phyloP scores from a whole-genome alignment of 2,888 invertebrate species.

The Nasonovia ribisnigri region DNA sequence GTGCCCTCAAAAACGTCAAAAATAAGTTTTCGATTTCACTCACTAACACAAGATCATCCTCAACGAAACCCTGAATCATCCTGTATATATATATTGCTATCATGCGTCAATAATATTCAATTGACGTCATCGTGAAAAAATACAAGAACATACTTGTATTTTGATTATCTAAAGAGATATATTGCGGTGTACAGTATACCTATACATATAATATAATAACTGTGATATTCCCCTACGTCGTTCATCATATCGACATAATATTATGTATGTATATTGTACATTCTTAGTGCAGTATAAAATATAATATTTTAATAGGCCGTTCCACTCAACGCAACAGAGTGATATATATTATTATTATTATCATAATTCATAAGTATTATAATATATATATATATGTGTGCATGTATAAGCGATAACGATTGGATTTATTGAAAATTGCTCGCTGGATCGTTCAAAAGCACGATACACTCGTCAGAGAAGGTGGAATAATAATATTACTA shows the following conservation, averaged over 20 bases:
- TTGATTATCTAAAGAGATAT: constrained; percentile 18
- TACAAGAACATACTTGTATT: not conserved
- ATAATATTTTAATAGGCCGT: not conserved
- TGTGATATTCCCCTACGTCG: not conserved
- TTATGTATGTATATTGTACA: not conserved
- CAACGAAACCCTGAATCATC: not conserved
- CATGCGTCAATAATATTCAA: constrained; percentile 1
- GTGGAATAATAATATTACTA: not conserved
- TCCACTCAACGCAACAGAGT: not conserved
- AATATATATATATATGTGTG: not conserved
- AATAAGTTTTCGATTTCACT: not conserved
- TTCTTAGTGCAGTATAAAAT: not conserved
- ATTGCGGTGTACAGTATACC: no score
- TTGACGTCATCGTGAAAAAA: not conserved
- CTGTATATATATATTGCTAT: not conserved
- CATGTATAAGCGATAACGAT: not conserved
- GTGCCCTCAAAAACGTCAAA: not conserved
- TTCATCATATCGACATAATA: not conserved
- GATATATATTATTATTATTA: not conserved
- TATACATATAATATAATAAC: not conserved
- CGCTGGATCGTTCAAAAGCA: not conserved
- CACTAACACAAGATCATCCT: not conserved
- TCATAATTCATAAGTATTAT: not conserved
- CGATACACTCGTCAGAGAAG: not conserved
- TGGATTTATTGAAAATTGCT: not conserved